Base-by-base conservation (phyloP, 2,888 invertebrate genomes). In the Chloromyia formosa region DNA sequence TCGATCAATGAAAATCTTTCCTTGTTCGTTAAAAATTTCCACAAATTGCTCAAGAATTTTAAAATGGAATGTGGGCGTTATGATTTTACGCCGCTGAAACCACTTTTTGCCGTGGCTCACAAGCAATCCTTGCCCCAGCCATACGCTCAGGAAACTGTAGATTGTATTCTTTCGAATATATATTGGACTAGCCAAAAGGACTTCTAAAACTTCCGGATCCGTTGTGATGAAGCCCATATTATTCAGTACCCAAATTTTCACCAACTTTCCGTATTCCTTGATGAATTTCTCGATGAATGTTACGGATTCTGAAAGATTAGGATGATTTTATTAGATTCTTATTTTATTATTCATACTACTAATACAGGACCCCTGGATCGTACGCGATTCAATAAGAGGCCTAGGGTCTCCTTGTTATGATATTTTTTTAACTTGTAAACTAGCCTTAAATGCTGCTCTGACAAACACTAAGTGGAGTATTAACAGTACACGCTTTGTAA, bases 31-130 rank as follows among this genome's bases (percentile, higher is more conserved):
- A 81, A 93, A 93, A 0, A 91, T 88, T 1, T 90, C 89, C 7
- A 92, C 83, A 82, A 93, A 94, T 78, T 91, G 89, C 80, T 92
- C 90, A 60, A 94, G 84, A 74, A 94, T 92, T 79, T 91, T 90
- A 82, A 93, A 93, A 82, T 94, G 94, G 82, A 94, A 94, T 0
- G 93, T 89, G 1, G 93, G 93, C 0, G 93, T 93, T 69, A 94
- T 84, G 76, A 93, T 88, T 83, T 91, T 92, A 42, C 94, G 87
- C 22, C 91, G 87, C 0, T 84, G 84, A 79, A 87, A 88, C 94
- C 94, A 94, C 84, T 88, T 88, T 1, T 82, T 78, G 40, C 82
- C 84, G 27, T 64, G 58, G 14, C 78, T 78, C 1, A 77, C 16
- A 0, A 78, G 75, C 42, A 78, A 42, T 22, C 78, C 78, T 22